phyloP scores from a whole-genome alignment of 2,888 invertebrate genomes.

The Pyrgus malvae region DNA sequence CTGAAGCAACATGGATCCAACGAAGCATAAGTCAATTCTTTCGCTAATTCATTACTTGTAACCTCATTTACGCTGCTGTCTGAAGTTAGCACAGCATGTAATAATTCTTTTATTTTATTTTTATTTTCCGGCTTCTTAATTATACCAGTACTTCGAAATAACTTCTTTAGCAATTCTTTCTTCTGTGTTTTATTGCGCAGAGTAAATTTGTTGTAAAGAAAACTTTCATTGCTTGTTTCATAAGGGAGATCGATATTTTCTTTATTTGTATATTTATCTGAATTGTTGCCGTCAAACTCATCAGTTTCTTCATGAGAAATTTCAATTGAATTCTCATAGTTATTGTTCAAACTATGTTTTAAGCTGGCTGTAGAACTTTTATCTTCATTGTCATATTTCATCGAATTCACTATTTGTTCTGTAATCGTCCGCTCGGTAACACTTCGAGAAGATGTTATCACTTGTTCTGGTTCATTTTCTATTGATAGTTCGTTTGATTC shows the following conservation, averaged over 20 bases:
- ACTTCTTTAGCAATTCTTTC: slow-evolving; percentile 51
- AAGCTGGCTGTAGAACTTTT: neutral
- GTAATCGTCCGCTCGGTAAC: slow-evolving; percentile 2
- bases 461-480: neutral
- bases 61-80: slow-evolving; percentile 52
- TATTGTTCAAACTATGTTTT: slow-evolving; percentile 14
- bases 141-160: slow-evolving; percentile 49
- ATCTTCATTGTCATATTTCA: slow-evolving; percentile 11
- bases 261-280: slow-evolving; percentile 1
- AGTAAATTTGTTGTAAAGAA: neutral
- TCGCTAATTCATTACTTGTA: slow-evolving; percentile 42
- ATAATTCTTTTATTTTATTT: slow-evolving; percentile 47
- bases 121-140: slow-evolving; percentile 40
- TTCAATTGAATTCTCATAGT: slow-evolving; percentile 15
- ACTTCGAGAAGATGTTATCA: slow-evolving; percentile 20
- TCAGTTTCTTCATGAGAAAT: slow-evolving; percentile 24
- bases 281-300: neutral
- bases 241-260: neutral
- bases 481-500: slow-evolving; percentile 40
- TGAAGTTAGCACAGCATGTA: slow-evolving; percentile 54
- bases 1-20: slow-evolving; percentile 47
- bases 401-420: slow-evolving; percentile 15
- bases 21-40: slow-evolving; percentile 48
- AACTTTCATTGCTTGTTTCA: slow-evolving; percentile 10
- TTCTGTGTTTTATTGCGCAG: slow-evolving; percentile 45